Base-by-base conservation (phyloP, 2,888 invertebrate genomes). In the Trisateles emortualis region DNA sequence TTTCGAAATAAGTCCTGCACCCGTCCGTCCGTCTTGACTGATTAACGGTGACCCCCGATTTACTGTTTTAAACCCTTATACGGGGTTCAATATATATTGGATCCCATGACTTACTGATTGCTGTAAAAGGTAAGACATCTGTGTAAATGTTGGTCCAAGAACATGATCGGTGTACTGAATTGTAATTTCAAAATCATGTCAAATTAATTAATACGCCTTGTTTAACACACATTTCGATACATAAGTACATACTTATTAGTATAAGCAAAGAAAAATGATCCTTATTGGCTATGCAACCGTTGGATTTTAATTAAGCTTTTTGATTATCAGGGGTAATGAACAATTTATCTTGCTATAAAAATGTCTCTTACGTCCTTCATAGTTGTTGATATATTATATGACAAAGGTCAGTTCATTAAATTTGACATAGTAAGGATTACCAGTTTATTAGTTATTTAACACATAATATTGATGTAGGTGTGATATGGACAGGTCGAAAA, bases 181-280 rank as follows among this genome's bases (percentile, higher is more conserved):
- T 64, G 64, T 67, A 72, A 74, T 74, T 75, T 72, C 53, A 67
- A 64, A 79, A 74, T 61, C 74, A 60, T 74, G 72, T 78, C 74
- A 69, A 73, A 66, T 59, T 74, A 80, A 79, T 79, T 70, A 76
- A 74, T 59, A 35, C 47, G 51, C 58, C 59, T 59, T 51, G 68
- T 72, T n/a, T 68, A 68, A 55, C 56, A 60, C 63, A 57, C 26
- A 26, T 5, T 19, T 19, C 19, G 19, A 5, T 19, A 19, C 19
- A 19, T 2, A 19, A 5, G 3, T 19, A 5, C 5, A 19, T 19
- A 19, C 3, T 19, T 5, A 19, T 2, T 19, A n/a, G 19, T 19
- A 19, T 3, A 19, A 19, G 5, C 19, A 19, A 2, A 19, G 3
- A 19, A 19, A 19, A 19, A 2, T 3, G 19, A 19, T 3, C 19